phyloP scores from a whole-genome alignment of 2,797 vertebrate species.

The Eospalax fontanierii region DNA sequence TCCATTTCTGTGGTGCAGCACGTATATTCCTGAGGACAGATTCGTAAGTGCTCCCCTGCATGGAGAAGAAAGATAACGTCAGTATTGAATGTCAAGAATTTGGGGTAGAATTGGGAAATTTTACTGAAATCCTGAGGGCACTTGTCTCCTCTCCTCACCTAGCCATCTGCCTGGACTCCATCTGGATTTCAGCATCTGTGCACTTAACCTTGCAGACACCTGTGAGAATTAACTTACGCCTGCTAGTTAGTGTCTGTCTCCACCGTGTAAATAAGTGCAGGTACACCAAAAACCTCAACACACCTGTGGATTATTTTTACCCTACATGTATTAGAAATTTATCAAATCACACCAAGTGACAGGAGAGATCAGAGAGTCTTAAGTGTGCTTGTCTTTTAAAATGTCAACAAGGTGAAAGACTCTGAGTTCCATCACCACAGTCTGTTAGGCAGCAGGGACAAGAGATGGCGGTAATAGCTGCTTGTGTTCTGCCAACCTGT shows the following conservation, averaged over 20 bases:
- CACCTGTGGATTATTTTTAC: not conserved
- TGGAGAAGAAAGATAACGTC: constrained; percentile 71
- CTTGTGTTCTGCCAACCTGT: not conserved
- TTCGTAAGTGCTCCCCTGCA: constrained; percentile 95
- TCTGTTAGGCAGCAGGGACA: not conserved
- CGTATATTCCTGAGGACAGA: constrained; percentile 96
- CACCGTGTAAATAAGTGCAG: not conserved
- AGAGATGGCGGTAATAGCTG: not conserved
- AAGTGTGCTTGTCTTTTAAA: constrained; percentile 65
- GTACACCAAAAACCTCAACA: constrained; percentile 1
- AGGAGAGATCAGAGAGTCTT: not conserved
- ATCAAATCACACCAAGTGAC: constrained; percentile 58
- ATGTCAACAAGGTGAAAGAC: not conserved
- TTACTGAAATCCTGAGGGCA: not conserved
- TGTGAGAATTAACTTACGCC: not conserved
- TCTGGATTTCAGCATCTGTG: accelerated
- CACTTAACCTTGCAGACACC: not conserved
- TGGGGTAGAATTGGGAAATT: not conserved
- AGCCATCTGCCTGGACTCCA: not conserved
- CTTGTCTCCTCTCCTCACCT: not conserved
- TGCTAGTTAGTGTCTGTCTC: not conserved
- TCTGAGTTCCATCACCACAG: not conserved
- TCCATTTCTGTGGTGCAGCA: constrained; percentile 99
- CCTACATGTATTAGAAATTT: constrained; percentile 67
- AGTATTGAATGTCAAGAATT: not conserved